Evolutionary conservation across 2,797 vertebrate species (phyloP), one percentile per base, ranked within the genome.

Genomic region (Nannoperca obscura): DNA sequence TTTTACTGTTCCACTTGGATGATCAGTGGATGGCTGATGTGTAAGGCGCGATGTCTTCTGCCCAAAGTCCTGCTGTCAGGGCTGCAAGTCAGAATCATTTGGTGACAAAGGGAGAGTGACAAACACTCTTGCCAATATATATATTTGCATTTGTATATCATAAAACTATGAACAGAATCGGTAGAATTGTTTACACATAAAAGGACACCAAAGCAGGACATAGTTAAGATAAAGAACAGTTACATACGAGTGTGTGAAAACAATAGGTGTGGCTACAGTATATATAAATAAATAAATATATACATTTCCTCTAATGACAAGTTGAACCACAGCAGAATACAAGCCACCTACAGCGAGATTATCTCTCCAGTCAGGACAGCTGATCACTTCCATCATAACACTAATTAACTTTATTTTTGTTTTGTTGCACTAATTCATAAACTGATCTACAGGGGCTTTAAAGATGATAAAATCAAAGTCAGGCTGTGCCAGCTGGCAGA

Each of bases 121-220:
- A n/a, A n/a, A n/a, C n/a, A n/a, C n/a, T n/a, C n/a, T n/a, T n/a
- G n/a, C n/a, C n/a, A n/a, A n/a, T n/a, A n/a, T n/a, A n/a, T n/a
- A n/a, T n/a, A 34, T 71, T 32, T 83, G 63, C 64, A 24, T 49
- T 44, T 13, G 44, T 66, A 71, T 55, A 73, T 72, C 65, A 60
- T 34, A 66, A 67, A 81, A 58, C 66, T 53, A 38, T 63, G 54
- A 60, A 81, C 34, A 38, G 36, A 38, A 38, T 38, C 8, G 11
- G 36, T 10, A 34, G 32, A 6, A 34, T 32, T 34, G 32, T 34
- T 5, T 34, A 34, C 32, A 34, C 32, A 34, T 32, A 32, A 32
- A 32, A 38, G 9, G 36, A 38, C 36, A 38, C 2, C 36, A 38
- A 38, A 38, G 10, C 36, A 9, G 36, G 6, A 38, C 36, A 38